These are phyloP conservation scores for Synergus laeviventris DNA, from an alignment of 2,888 invertebrate species.

Conservation along the genomic window DNA sequence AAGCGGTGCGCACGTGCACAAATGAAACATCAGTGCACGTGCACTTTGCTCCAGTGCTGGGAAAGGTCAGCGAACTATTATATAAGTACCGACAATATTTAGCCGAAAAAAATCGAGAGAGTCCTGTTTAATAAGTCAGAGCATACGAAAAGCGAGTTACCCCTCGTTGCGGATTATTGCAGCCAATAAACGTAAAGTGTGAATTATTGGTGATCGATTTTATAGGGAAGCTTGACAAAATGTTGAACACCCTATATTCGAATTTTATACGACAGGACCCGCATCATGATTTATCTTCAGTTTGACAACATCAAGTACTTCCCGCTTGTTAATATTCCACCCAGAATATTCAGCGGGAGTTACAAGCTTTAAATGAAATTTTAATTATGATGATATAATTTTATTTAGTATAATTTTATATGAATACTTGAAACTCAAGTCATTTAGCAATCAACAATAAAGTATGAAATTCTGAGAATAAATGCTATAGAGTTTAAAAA, in stretches of 20 bases:
- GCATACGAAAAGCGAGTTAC: conserved; percentile 36
- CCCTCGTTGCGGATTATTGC: conserved; percentile 55
- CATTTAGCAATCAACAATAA: background rate
- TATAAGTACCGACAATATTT: conserved; percentile 22
- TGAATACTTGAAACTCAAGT: too few relatives aligned
- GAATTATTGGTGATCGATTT: conserved; percentile 68
- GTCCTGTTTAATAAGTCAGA: conserved; percentile 16
- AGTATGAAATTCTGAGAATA: too few relatives aligned
- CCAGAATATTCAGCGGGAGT: conserved; percentile 9
- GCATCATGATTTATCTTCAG: conserved; percentile 32
- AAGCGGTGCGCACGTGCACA: conserved; percentile 24
- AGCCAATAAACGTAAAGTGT: conserved; percentile 67
- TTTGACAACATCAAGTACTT: conserved; percentile 31
- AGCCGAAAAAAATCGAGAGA: conserved; percentile 14
- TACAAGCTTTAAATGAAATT: background rate
- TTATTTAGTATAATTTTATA: conserved; percentile 7
- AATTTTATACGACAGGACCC: conserved; percentile 23
- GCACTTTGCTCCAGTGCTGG: conserved; percentile 15
- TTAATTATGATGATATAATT: conserved; percentile 18
- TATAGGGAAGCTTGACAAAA: conserved; percentile 56
- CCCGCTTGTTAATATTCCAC: conserved; percentile 28
- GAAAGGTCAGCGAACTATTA: conserved; percentile 14
- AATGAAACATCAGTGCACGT: background rate
- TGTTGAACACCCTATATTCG: conserved; percentile 41
- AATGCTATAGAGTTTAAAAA: background rate